Evolutionary conservation across 2,113 vertebrate genomes (phyloP).

Genomic region (Progne subis): DNA sequence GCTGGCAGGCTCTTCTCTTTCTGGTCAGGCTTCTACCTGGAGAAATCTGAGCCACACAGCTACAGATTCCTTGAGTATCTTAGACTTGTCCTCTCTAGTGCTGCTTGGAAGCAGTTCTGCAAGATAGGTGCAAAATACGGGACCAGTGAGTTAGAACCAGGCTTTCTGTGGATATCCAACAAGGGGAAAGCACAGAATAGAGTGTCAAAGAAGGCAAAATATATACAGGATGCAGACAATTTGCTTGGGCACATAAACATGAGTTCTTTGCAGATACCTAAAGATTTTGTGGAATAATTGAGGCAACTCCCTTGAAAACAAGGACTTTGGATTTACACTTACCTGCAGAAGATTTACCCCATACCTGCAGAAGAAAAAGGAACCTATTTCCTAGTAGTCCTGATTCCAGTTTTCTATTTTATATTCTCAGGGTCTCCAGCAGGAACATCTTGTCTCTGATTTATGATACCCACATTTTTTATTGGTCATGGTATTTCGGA

Average conservation of each 20-base stretch:
- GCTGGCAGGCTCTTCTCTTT: background rate
- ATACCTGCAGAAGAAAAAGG: background rate
- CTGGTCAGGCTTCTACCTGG: background rate
- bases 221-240: background rate
- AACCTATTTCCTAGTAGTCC: background rate
- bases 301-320: background rate
- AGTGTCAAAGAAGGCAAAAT: background rate
- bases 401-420: background rate
- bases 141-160: background rate
- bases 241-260: background rate
- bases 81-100: background rate
- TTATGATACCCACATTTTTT: constrained; percentile 25
- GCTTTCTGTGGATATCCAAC: background rate
- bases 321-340: background rate
- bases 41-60: background rate
- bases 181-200: background rate
- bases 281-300: background rate
- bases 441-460: background rate
- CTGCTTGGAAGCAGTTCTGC: background rate
- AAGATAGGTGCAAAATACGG: fast-evolving
- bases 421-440: background rate
- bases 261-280: background rate
- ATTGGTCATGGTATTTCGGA: constrained; percentile 40
- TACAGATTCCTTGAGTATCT: background rate
- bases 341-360: too few relatives aligned